Evolutionary conservation across 2,888 invertebrate species (phyloP), one percentile per base, ranked within the genome.

Genomic region (Atrina japonica): DNA sequence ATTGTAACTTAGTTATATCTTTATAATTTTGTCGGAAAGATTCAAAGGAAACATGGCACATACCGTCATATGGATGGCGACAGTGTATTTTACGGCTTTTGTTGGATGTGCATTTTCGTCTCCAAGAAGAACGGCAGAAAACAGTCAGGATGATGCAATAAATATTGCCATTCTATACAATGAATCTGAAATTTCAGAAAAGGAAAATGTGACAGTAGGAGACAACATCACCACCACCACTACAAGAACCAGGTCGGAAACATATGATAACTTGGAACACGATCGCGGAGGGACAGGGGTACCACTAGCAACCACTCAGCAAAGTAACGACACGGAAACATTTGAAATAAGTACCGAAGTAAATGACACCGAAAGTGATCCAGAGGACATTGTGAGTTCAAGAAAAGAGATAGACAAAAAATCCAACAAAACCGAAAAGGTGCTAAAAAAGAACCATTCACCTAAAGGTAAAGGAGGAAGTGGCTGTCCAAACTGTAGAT

Each of bases 61-160:
- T 6, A 64, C 64, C 14, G 64, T 50, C 6, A 43, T 69, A 35
- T 69, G 56, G n/a, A 49, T 63, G 30, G 47, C 56, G 5, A 49
- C 64, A 14, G 56, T 69, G 6, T 64, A 64, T 64, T 64, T 69
- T 41, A 58, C 58, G 16, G 63, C 58, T 2, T 21, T 69, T 21
- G 63, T 50, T 0, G 58, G 58, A n/a, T 69, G 63, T 43, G 64
- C 64, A 21, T 49, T 64, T 50, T 69, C 69, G 2, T 63, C 69
- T 25, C 69, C 69, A 21, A 45, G 64, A 40, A 25, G 43, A 6
- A 41, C 63, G 9, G 18, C 49, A 3, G 63, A 53, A 21, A 41
- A 53, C 41, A 40, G 25, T 18, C 47, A 41, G 27, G 50, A 61
- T 23, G 23, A 64, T 23, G 47, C 35, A n/a, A 21, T 1, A 9